These are phyloP conservation scores for Magallana nippona DNA, from an alignment of 2,888 invertebrate species.

Conservation along the genomic window DNA sequence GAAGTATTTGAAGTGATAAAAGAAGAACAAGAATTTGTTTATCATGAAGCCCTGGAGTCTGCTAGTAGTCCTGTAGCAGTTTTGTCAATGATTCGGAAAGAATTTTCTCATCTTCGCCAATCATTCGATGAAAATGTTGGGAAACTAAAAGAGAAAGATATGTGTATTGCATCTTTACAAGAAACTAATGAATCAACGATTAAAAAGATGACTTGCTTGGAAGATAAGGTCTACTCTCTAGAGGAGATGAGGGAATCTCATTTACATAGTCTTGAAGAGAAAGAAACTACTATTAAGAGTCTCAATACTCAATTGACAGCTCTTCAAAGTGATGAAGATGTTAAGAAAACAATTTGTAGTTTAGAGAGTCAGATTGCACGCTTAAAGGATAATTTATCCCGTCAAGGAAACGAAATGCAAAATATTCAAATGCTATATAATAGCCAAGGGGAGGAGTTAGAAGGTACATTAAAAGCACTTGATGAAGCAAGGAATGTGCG, in stretches of 20 bases:
- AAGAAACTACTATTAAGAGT: not conserved
- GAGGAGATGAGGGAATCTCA: slow-evolving; percentile 37
- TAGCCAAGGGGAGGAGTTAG: slow-evolving; percentile 48
- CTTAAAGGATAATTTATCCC: slow-evolving; percentile 49
- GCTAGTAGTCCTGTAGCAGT: slow-evolving; percentile 41
- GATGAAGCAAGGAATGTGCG: slow-evolving; percentile 53
- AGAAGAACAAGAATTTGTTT: slow-evolving; percentile 39
- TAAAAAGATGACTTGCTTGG: not conserved
- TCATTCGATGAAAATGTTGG: slow-evolving; percentile 24
- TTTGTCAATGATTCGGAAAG: slow-evolving; percentile 37
- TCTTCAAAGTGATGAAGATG: slow-evolving; percentile 28
- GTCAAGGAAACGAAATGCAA: slow-evolving; percentile 51
- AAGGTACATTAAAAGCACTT: slow-evolving; percentile 48
- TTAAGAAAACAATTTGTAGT: slow-evolving; percentile 15
- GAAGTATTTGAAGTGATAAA: slow-evolving; percentile 40
- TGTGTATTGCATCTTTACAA: slow-evolving; percentile 4
- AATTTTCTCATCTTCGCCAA: slow-evolving; percentile 34
- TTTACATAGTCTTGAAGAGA: slow-evolving; percentile 36
- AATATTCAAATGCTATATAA: slow-evolving; percentile 49
- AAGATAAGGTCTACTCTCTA: not conserved
- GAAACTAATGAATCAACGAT: slow-evolving; percentile 22
- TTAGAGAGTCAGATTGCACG: slow-evolving; percentile 43
- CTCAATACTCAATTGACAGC: slow-evolving; percentile 10
- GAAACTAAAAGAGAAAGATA: slow-evolving; percentile 34
- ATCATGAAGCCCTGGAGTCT: slow-evolving; percentile 30